phyloP scores from a whole-genome alignment of 2,888 invertebrate genomes.

The Axea sp. region DNA sequence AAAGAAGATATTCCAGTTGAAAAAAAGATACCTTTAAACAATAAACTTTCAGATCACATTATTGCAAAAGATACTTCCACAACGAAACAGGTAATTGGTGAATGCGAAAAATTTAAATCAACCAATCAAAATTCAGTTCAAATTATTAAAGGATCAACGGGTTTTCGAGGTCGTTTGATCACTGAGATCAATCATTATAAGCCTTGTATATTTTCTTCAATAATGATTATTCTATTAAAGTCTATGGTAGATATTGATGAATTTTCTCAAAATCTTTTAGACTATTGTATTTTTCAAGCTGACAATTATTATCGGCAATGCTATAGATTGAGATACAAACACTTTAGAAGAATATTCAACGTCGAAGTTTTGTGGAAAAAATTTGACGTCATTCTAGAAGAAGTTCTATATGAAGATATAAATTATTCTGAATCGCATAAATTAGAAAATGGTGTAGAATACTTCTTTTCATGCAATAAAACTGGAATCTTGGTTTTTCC shows the following conservation, averaged over 20 bases:
- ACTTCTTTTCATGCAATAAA: slow-evolving; percentile 66
- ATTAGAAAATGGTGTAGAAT: slow-evolving; percentile 58
- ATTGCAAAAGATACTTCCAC: no score
- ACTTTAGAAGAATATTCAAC: slow-evolving; percentile 68
- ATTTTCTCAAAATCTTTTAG: slow-evolving; percentile 67
- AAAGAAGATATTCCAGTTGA: no score
- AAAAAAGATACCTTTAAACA: no score
- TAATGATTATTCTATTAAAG: slow-evolving; percentile 73
- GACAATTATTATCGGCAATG: slow-evolving; percentile 68
- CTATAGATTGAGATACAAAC: slow-evolving; percentile 69
- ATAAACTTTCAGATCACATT: no score
- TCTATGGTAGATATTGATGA: slow-evolving; percentile 64
- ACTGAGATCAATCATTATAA: slow-evolving; percentile 68
- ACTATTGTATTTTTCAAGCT: slow-evolving; percentile 69
- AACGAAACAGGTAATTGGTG: no score
- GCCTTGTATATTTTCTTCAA: slow-evolving; percentile 71
- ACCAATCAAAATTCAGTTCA: slow-evolving; percentile 64
- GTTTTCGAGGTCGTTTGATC: slow-evolving; percentile 62
- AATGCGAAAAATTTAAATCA: slow-evolving; percentile 50
- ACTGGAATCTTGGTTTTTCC: slow-evolving; percentile 72
- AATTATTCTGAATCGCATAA: slow-evolving; percentile 66
- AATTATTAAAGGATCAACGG: slow-evolving; percentile 67
- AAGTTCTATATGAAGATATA: slow-evolving; percentile 70
- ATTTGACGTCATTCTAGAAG: slow-evolving; percentile 71
- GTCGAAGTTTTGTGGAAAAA: slow-evolving; percentile 67